Evolutionary conservation across 2,888 invertebrate species (phyloP).

Genomic region (Neoaliturus tenellus): DNA sequence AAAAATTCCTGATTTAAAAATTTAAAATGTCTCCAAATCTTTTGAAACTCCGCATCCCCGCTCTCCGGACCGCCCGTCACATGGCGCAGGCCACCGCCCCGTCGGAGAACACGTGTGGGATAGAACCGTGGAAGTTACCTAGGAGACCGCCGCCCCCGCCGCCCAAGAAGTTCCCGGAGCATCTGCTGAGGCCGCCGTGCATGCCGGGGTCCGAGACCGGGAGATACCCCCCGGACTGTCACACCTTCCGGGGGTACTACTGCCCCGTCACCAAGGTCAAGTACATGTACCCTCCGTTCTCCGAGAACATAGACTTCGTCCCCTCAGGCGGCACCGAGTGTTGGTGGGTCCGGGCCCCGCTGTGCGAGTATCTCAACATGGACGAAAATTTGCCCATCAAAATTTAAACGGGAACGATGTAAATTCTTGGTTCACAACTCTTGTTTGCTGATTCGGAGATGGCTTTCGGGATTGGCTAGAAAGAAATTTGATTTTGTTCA

Average conservation of each 20-base stretch:
- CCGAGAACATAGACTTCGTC: slow-evolving; percentile 44
- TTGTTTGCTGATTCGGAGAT: too few species aligned
- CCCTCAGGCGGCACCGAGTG: slow-evolving; percentile 14
- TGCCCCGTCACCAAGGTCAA: slow-evolving; percentile 18
- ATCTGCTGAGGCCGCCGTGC: slow-evolving; percentile 28
- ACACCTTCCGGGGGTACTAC: slow-evolving; percentile 9
- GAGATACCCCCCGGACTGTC: slow-evolving; percentile 5
- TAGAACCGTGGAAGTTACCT: not conserved
- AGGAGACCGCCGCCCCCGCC: not conserved
- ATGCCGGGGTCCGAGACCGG: slow-evolving; percentile 1
- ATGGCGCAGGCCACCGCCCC: not conserved
- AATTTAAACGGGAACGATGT: not conserved
- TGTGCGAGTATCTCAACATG: not conserved
- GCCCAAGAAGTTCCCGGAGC: slow-evolving; percentile 14
- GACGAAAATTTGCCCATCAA: slow-evolving; percentile 3
- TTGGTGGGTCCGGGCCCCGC: not conserved
- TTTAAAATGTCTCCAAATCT: not conserved
- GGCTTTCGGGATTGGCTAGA: not conserved
- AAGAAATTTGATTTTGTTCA: not conserved
- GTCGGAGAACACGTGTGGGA: slow-evolving; percentile 3
- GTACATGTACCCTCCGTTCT: slow-evolving; percentile 42
- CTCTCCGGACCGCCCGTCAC: not conserved
- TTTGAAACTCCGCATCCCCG: not conserved
- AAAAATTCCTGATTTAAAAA: not conserved
- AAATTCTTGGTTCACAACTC: not conserved